phyloP scores from a whole-genome alignment of 2,888 invertebrate species.

The Corythucha ciliata region DNA sequence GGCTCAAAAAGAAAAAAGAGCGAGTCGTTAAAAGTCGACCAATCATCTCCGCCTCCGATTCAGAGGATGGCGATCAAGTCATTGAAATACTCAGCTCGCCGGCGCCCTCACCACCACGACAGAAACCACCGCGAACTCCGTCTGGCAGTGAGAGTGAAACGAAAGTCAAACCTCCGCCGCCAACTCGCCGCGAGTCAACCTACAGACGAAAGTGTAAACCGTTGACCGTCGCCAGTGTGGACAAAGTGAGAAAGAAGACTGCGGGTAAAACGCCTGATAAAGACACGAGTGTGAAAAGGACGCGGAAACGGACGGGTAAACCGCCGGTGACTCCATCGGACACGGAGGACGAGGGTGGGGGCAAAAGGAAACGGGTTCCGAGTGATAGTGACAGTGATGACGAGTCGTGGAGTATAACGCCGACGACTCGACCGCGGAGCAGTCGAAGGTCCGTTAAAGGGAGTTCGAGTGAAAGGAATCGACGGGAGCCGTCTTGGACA shows the following conservation, averaged over 20 bases:
- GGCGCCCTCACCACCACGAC: constrained; percentile 21
- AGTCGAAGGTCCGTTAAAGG: constrained; percentile 23
- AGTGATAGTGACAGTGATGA: constrained; percentile 29
- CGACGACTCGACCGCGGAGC: constrained; percentile 22
- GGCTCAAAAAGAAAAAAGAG: constrained; percentile 36
- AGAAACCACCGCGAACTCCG: constrained; percentile 27
- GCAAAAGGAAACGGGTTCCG: constrained; percentile 28
- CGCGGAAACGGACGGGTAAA: constrained; percentile 28
- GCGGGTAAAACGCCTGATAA: constrained; percentile 16
- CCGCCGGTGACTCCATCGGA: constrained; percentile 27
- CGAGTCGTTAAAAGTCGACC: constrained; percentile 9
- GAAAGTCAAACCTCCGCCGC: constrained; percentile 6
- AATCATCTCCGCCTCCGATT: constrained; percentile 39
- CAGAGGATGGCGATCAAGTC: constrained; percentile 37
- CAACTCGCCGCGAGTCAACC: background rate
- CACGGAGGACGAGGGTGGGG: constrained; percentile 27
- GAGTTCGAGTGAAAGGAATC: constrained; percentile 28
- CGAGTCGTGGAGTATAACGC: constrained; percentile 27
- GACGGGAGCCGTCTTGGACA: constrained; percentile 22
- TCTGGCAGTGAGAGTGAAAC: constrained; percentile 31
- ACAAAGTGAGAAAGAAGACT: constrained; percentile 19
- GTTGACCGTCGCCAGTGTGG: constrained; percentile 7
- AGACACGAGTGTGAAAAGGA: constrained; percentile 24
- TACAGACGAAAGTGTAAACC: constrained; percentile 18
- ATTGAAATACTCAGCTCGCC: constrained; percentile 32